phyloP scores from a whole-genome alignment of 2,113 vertebrate genomes.

The Xenotilapia flavipinnis region DNA sequence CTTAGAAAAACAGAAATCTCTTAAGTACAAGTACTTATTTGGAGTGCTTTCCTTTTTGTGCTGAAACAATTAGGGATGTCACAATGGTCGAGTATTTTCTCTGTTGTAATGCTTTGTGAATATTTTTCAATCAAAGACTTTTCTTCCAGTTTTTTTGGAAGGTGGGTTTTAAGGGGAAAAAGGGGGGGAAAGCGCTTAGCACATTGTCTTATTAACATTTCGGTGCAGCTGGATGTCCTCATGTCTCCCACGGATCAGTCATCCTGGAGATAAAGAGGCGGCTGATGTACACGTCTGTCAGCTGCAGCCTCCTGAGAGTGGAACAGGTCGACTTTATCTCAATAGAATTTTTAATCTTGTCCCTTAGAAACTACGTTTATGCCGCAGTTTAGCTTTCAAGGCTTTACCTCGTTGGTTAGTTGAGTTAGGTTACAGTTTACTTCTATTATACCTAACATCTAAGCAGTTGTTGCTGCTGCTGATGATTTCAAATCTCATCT shows the following conservation, averaged over 20 bases:
- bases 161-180: neutral
- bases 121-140: neutral
- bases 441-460: neutral
- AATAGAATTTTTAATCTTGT: neutral
- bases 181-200: neutral
- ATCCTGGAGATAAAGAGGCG: neutral
- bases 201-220: neutral
- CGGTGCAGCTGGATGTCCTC: slow-evolving; percentile 14
- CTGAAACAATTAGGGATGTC: neutral
- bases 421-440: neutral
- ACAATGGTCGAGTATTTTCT: neutral
- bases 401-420: neutral
- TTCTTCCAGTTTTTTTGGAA: neutral
- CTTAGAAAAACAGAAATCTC: neutral
- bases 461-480: neutral
- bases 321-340: neutral
- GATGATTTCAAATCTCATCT: neutral
- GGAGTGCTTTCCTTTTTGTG: neutral
- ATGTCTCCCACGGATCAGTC: neutral
- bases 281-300: slow-evolving; percentile 18
- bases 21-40: neutral
- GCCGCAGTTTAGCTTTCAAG: neutral
- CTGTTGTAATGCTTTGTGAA: neutral
- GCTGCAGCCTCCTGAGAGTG: neutral
- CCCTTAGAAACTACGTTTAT: neutral